Base-by-base conservation (phyloP, 2,113 vertebrate genomes). In the Oceanites oceanicus region DNA sequence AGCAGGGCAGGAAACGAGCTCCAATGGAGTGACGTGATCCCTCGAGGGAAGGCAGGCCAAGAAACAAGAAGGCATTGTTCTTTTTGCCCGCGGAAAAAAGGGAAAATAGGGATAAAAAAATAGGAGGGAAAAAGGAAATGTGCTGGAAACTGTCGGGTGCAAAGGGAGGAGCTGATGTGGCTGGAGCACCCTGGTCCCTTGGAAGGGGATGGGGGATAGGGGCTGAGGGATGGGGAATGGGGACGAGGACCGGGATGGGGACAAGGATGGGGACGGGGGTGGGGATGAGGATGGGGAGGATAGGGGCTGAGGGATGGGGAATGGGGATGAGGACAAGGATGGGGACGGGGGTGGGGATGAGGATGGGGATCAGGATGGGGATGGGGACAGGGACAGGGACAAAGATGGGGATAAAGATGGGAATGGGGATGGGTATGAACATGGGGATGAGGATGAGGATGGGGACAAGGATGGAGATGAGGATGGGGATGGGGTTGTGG, bases 1-100 rank as follows among this genome's bases (percentile, higher is more conserved):
- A 92, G 27, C 10, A 3, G 94, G 93, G 91, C 96, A 94, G 97
- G 97, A 97, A 97, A 79, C 15, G 32, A 96, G 81, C 67, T 92
- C 95, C 91, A 76, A 72, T 32, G 26, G 44, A 94, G 87, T 97
- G 97, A 97, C 88, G 96, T 70, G 94, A 97, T 96, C 95, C 90
- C 96, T 94, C 93, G 11, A 25, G 94, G 96, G 96, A 96, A 81
- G 88, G 50, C 90, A 65, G 74, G 85, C 73, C 17, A 42, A 36
- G 84, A 81, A 96, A 97, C 93, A 97, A 97, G 95, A 50, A 95
- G 90, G 87, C 97, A 96, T 97, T 97, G 97, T 97, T 96, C 97
- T 95, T 65, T 62, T 85, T 78, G 80, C 40, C 71, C 45, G 0
- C 5, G 52, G 59, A 92, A 52, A 25, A 26, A 45, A 30, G 32